Evolutionary conservation across 2,113 vertebrate species (phyloP).

Genomic region (Rousettus leschenaultii): DNA sequence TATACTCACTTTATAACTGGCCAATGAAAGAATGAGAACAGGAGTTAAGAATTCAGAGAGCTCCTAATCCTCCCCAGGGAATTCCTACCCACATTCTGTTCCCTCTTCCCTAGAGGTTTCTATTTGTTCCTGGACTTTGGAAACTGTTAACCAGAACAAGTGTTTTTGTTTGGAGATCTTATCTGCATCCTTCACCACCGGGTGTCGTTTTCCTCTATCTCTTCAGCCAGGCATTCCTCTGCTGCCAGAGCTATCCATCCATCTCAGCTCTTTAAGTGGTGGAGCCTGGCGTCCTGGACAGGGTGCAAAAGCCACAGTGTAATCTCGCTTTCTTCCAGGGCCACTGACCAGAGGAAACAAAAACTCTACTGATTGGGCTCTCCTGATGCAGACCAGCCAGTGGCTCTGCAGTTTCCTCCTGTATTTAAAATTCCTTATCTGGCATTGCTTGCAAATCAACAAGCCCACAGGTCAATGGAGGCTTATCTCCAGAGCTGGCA

Average conservation of each 20-base stretch:
- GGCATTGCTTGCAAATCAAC: constrained; percentile 39
- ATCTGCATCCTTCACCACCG: constrained; percentile 15
- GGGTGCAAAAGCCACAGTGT: constrained; percentile 46
- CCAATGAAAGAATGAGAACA: background rate
- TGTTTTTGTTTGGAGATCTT: constrained; percentile 64
- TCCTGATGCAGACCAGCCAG: constrained; percentile 40
- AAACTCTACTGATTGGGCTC: background rate
- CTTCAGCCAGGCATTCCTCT: constrained; percentile 17
- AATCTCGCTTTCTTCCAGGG: constrained; percentile 61
- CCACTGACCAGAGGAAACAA: constrained; percentile 57
- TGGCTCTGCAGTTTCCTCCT: constrained; percentile 17
- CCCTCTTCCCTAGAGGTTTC: background rate
- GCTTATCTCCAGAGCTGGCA: constrained; percentile 58
- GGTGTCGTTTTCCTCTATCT: constrained; percentile 41
- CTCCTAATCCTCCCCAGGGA: background rate
- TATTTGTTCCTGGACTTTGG: constrained; percentile 24
- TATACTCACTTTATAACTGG: background rate
- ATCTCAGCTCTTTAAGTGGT: background rate
- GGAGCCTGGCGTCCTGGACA: constrained; percentile 26
- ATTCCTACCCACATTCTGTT: background rate
- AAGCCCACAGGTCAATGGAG: background rate
- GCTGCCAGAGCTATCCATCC: background rate
- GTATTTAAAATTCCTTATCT: constrained; percentile 71
- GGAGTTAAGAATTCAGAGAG: background rate
- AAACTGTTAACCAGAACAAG: background rate